Percentiles rank a stretch among this genome's conserved stretches.
Conservation (phyloP, 2,888 invertebrate species). For the Parelbella ahira region DNA sequence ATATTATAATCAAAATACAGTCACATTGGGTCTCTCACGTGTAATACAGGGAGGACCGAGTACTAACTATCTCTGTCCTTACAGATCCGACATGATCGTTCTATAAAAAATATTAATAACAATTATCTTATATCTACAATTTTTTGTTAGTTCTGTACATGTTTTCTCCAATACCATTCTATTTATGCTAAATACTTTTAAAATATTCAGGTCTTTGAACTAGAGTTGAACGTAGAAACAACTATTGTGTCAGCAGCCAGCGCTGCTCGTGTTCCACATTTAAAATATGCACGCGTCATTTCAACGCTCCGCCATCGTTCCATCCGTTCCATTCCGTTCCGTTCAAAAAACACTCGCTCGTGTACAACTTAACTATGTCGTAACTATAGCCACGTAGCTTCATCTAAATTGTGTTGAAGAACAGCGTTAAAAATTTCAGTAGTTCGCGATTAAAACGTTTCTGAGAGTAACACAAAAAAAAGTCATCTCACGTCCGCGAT, state of each 20-base stretch:
- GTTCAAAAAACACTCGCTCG: conserved; percentile 20
- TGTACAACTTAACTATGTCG: conserved; percentile 23
- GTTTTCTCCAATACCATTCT: too few relatives aligned
- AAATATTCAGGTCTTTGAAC: conserved; percentile 15
- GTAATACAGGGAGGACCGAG: too few relatives aligned
- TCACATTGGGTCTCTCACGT: too few relatives aligned
- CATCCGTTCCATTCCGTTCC: conserved; percentile 4
- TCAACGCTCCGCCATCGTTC: conserved; percentile 7
- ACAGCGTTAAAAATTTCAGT: conserved; percentile 59
- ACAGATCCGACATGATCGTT: too few relatives aligned
- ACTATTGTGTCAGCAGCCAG: conserved; percentile 18
- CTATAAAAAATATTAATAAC: too few relatives aligned
- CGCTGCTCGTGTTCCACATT: conserved; percentile 21
- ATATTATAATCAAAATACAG: too few relatives aligned
- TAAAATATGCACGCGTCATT: conserved; percentile 25
- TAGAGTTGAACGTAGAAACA: conserved; percentile 10
- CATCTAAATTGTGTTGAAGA: conserved; percentile 26
- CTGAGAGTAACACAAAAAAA: conserved; percentile 55
- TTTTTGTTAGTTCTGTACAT: too few relatives aligned
- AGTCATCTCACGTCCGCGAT: conserved; percentile 44
- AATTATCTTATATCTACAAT: too few relatives aligned
- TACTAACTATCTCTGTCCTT: too few relatives aligned
- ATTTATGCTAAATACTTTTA: too few relatives aligned
- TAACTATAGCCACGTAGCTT: conserved; percentile 22
- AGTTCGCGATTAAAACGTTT: conserved; percentile 60